Conservation (phyloP, 1,140 invertebrate species). For the Coenobita brevimanus region DNA sequence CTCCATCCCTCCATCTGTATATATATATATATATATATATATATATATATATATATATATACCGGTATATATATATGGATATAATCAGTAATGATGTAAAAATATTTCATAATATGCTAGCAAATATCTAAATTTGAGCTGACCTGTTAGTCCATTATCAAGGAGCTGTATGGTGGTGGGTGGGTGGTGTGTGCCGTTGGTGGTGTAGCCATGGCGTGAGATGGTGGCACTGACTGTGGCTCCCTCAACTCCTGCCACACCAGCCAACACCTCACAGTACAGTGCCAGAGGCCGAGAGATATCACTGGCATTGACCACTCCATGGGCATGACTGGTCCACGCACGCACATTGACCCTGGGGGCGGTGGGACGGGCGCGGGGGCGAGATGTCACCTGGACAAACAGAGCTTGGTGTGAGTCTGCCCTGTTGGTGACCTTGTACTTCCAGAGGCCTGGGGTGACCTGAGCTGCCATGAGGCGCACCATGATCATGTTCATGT, state of each 20-base stretch:
- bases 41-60: too few relatives aligned
- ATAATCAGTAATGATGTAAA: too few relatives aligned
- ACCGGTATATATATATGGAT: too few relatives aligned
- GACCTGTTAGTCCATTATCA: conserved; percentile 68
- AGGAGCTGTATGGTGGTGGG: conserved; percentile 38
- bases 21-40: too few relatives aligned
- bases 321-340: conserved; percentile 61
- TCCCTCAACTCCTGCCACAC: conserved; percentile 48
- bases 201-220: conserved; percentile 55
- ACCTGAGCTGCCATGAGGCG: conserved; percentile 61
- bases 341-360: conserved; percentile 50
- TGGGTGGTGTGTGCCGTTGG: conserved; percentile 61
- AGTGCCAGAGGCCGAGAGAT: conserved; percentile 62
- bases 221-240: conserved; percentile 64
- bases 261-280: conserved; percentile 58
- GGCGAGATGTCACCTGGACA: conserved; percentile 68
- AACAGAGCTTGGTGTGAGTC: conserved; percentile 67
- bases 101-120: too few relatives aligned
- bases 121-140: background rate
- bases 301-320: conserved; percentile 65
- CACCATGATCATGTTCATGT: conserved; percentile 69
- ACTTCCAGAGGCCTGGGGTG: conserved; percentile 64
- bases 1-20: too few relatives aligned
- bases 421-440: conserved; percentile 66
- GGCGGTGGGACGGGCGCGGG: conserved; percentile 3